Percentiles rank a stretch among this genome's conserved stretches.
phyloP scores from a whole-genome alignment of 1,140 invertebrate genomes.

The Rhopalosiphum maidis region DNA sequence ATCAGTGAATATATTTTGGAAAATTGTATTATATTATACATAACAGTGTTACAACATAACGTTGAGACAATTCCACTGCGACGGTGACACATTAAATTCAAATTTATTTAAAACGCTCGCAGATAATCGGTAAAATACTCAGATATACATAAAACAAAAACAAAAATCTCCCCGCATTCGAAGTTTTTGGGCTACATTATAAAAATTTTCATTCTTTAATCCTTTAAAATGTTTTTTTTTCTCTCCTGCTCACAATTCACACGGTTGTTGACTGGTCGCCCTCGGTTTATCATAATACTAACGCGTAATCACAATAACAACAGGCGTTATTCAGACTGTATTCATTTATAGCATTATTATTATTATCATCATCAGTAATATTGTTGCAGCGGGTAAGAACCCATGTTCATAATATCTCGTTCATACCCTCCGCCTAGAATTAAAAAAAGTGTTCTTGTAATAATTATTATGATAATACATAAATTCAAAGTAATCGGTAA shows the following conservation, averaged over 20 bases:
- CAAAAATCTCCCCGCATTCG: neutral
- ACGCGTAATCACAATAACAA: neutral
- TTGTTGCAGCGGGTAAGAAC: neutral
- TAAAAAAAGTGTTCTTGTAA: neutral
- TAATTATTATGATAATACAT: neutral
- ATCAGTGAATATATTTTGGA: neutral
- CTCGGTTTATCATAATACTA: neutral
- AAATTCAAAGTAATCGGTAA: neutral
- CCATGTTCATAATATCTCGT: neutral
- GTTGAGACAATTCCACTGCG: neutral
- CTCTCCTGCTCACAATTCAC: neutral
- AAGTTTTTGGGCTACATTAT: neutral
- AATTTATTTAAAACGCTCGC: neutral
- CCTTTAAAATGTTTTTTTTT: constrained; percentile 8
- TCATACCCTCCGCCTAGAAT: neutral
- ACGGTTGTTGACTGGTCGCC: neutral
- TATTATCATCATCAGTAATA: neutral
- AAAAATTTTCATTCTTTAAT: neutral
- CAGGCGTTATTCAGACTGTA: neutral
- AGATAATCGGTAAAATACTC: neutral
- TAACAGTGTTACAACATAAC: neutral
- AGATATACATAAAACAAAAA: neutral
- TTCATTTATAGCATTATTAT: neutral
- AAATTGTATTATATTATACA: too few species aligned
- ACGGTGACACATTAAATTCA: neutral